A percentile compares a stretch with the other conserved stretches of the same genome.
Evolutionary conservation across 2,113 vertebrate genomes (phyloP).

Genomic region (Malurus cyaneus): DNA sequence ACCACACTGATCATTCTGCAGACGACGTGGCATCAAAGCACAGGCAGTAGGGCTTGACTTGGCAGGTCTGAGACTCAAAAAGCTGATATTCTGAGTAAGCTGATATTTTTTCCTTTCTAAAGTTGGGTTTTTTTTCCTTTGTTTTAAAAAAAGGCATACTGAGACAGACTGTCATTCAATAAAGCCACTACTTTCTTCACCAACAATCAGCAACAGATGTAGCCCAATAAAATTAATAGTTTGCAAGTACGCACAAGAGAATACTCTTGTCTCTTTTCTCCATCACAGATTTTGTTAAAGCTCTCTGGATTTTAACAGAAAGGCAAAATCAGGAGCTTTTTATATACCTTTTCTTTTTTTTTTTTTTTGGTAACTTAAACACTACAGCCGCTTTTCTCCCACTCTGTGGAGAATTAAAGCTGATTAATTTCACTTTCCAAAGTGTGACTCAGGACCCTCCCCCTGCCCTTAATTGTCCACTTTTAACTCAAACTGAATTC

Average conservation of each 20-base stretch:
- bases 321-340: constrained; percentile 32
- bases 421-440: background rate
- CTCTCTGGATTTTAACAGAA: constrained; percentile 50
- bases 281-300: constrained; percentile 60
- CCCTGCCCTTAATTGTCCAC: background rate
- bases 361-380: background rate
- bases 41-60: background rate
- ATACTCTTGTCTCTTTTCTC: constrained; percentile 57
- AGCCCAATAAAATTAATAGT: constrained; percentile 70
- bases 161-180: constrained; percentile 41
- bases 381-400: background rate
- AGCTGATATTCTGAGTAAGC: background rate
- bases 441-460: background rate
- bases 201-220: constrained; percentile 68
- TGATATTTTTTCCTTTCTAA: background rate
- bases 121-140: background rate
- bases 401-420: background rate
- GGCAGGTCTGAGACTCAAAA: background rate
- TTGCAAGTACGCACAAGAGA: constrained; percentile 59
- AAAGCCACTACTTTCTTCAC: constrained; percentile 60
- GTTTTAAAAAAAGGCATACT: constrained; percentile 5
- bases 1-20: background rate
- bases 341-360: constrained; percentile 1
- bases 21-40: background rate
- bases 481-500: constrained; percentile 6